A percentile compares a stretch with the other conserved stretches of the same genome.
Conservation (phyloP, 2,113 vertebrate species). For the Coptodon rendalli region DNA sequence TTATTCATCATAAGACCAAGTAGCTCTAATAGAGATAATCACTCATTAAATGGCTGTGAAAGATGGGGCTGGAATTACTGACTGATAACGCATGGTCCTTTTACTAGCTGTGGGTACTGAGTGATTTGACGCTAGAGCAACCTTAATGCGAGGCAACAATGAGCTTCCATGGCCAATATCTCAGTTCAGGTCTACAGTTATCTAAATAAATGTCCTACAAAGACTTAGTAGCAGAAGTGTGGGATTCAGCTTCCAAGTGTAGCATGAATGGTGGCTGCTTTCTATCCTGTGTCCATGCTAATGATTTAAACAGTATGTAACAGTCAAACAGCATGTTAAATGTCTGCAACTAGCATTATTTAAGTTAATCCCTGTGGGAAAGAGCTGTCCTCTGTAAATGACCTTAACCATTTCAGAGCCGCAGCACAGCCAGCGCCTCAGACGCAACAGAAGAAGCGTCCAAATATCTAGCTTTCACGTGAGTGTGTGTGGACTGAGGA, state of each 20-base stretch:
- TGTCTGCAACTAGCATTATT: not conserved
- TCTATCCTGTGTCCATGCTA: not conserved
- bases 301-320: not conserved
- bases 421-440: not conserved
- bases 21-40: not conserved
- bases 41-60: not conserved
- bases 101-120: not conserved
- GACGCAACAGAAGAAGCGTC: not conserved
- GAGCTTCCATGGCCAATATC: not conserved
- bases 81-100: not conserved
- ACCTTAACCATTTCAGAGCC: not conserved
- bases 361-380: not conserved
- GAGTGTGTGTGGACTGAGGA: not conserved
- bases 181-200: not conserved
- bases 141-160: not conserved
- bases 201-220: not conserved
- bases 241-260: not conserved
- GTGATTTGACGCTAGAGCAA: not conserved
- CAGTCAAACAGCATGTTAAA: not conserved
- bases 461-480: not conserved
- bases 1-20: not conserved
- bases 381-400: not conserved
- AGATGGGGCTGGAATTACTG: not conserved
- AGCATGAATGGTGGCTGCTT: not conserved
- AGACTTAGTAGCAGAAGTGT: not conserved